A percentile compares a stretch with the other conserved stretches of the same genome.
Evolutionary conservation across 2,113 vertebrate genomes (phyloP).

Genomic region (Nesoenas mayeri): DNA sequence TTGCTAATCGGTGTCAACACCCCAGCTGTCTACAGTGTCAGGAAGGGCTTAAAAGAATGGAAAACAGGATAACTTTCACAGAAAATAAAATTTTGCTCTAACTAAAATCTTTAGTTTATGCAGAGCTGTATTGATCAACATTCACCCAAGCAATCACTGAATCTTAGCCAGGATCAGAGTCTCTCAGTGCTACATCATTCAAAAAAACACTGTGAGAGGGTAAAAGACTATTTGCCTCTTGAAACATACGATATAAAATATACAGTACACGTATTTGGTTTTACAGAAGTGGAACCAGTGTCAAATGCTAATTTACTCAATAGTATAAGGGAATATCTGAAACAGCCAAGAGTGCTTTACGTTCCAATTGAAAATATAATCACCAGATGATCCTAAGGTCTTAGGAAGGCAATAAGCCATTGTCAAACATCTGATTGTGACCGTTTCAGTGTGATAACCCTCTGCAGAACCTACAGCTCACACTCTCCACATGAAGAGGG

Average conservation of each 20-base stretch:
- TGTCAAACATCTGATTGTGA: not conserved
- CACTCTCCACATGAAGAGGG: not conserved
- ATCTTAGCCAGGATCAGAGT: not conserved
- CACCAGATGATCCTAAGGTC: not conserved
- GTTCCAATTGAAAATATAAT: not conserved
- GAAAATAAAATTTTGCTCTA: not conserved
- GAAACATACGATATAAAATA: not conserved
- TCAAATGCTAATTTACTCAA: not conserved
- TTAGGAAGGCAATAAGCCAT: not conserved
- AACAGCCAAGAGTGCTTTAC: not conserved
- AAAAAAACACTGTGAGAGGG: not conserved
- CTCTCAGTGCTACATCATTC: not conserved
- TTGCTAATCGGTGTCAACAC: not conserved
- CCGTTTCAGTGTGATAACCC: not conserved
- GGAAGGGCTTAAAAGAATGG: not conserved
- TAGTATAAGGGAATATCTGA: not conserved
- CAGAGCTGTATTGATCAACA: not conserved
- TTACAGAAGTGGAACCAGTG: not conserved
- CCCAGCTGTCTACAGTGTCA: not conserved
- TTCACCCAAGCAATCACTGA: not conserved
- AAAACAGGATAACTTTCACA: not conserved
- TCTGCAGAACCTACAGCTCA: not conserved
- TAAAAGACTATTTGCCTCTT: not conserved
- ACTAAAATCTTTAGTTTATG: not conserved
- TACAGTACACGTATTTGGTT: not conserved